Conservation (phyloP, 2,797 vertebrate genomes). For the Macrochelys suwanniensis region DNA sequence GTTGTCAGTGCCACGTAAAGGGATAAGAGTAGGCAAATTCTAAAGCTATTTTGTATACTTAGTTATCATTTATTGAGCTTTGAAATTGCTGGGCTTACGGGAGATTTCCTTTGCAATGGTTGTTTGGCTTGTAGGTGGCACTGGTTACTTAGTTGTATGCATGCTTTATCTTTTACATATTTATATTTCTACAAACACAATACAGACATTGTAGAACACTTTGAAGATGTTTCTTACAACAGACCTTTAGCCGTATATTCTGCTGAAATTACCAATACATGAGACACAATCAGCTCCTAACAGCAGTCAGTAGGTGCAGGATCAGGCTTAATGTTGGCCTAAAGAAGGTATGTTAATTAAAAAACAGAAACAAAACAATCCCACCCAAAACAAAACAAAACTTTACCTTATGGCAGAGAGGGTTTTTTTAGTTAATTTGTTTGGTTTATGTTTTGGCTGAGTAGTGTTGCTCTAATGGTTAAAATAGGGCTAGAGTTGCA, state of each 20-base stretch:
- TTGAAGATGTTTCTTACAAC: neutral
- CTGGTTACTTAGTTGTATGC: neutral
- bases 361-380: too few species aligned
- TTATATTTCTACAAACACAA: neutral
- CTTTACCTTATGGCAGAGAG: neutral
- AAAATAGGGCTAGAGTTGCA: neutral
- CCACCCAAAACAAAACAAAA: too few species aligned
- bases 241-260: neutral
- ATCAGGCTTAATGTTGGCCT: neutral
- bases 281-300: neutral
- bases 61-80: neutral
- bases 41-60: neutral
- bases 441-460: neutral
- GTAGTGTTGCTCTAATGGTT: neutral
- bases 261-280: neutral
- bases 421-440: neutral
- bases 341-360: neutral
- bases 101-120: neutral
- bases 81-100: neutral
- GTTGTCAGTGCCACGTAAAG: neutral
- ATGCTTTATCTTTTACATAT: neutral
- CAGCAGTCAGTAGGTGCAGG: neutral
- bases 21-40: neutral
- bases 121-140: neutral
- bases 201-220: neutral